Percentiles rank a stretch among this genome's conserved stretches.
These are phyloP conservation scores for Coptodon rendalli DNA, from an alignment of 2,113 vertebrate genomes.

Conservation along the genomic window DNA sequence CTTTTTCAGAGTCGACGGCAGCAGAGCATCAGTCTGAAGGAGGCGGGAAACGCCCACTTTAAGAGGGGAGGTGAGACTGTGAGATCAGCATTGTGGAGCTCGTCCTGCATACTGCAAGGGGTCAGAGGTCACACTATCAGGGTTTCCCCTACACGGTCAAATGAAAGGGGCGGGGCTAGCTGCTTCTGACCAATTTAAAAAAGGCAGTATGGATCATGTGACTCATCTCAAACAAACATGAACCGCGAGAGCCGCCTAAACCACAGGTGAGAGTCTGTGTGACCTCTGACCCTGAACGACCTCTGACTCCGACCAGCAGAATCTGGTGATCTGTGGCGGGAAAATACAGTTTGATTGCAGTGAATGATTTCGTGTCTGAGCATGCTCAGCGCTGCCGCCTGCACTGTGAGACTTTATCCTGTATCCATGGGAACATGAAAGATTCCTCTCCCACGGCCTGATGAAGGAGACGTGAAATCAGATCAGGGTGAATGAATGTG, in stretches of 20 bases:
- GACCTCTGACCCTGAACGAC: background rate
- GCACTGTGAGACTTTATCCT: background rate
- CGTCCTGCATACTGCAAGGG: background rate
- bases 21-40: slow-evolving; percentile 82
- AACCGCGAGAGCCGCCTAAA: background rate
- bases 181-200: background rate
- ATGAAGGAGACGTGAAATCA: background rate
- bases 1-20: slow-evolving; percentile 81
- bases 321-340: background rate
- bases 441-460: background rate
- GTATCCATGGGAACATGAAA: background rate
- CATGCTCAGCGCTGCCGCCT: background rate
- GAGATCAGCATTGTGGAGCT: background rate
- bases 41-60: slow-evolving; percentile 86
- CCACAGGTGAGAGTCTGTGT: background rate
- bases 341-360: background rate
- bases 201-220: background rate
- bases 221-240: background rate
- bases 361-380: background rate
- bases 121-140: background rate
- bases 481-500: background rate
- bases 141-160: background rate
- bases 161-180: background rate
- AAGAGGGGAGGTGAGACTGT: slow-evolving; percentile 81
- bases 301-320: background rate